phyloP scores from a whole-genome alignment of 2,113 vertebrate genomes.

The Brachyistius frenatus region DNA sequence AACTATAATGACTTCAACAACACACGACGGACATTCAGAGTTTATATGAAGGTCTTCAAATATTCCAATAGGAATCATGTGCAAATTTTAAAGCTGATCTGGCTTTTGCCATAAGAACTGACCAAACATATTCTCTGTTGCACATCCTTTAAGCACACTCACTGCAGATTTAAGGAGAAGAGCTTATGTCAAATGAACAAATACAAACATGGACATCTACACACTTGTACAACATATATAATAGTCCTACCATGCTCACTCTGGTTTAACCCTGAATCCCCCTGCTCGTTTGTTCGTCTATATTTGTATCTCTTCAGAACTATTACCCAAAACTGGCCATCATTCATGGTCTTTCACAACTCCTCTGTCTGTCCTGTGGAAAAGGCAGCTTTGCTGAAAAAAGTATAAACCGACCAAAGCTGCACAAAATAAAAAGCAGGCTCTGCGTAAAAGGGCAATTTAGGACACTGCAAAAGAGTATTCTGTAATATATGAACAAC shows the following conservation, averaged over 20 bases:
- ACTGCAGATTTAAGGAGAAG: slow-evolving; percentile 20
- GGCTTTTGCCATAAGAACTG: background rate
- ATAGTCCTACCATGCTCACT: slow-evolving; percentile 7
- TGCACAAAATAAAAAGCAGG: background rate
- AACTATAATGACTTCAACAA: background rate
- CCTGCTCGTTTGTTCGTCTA: background rate
- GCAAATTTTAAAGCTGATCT: background rate
- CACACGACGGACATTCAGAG: too few species aligned
- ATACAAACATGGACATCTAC: slow-evolving; percentile 25
- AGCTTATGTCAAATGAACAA: background rate
- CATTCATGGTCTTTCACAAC: background rate
- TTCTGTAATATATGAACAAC: slow-evolving; percentile 27
- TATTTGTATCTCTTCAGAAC: slow-evolving; percentile 10
- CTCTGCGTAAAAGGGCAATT: slow-evolving; percentile 15
- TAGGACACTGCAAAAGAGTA: slow-evolving; percentile 8
- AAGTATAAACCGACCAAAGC: background rate
- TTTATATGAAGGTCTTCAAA: too few species aligned
- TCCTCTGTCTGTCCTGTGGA: background rate
- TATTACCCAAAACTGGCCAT: slow-evolving; percentile 6
- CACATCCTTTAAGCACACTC: background rate
- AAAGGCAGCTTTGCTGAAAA: slow-evolving; percentile 1
- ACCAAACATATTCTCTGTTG: background rate
- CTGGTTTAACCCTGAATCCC: slow-evolving; percentile 3
- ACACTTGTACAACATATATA: slow-evolving; percentile 3
- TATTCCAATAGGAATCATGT: too few species aligned